Percentiles rank a stretch among this genome's conserved stretches.
phyloP scores from a whole-genome alignment of 1,140 invertebrate genomes.

The Anastatus disparis region DNA sequence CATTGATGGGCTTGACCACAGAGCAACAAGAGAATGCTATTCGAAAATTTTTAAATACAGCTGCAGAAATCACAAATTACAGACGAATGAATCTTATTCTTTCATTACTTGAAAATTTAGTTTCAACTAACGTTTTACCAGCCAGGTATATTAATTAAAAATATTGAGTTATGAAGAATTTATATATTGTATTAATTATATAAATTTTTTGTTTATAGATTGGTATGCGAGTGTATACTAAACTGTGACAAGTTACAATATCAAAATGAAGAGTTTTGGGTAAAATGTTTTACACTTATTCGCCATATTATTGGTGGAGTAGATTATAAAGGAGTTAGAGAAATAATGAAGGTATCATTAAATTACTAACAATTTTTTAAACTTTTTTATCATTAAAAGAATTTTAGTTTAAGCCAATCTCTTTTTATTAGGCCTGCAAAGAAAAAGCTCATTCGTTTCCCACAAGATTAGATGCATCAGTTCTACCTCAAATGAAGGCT shows the following conservation, averaged over 20 bases:
- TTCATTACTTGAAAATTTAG: slow-evolving; percentile 77
- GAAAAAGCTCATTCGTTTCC: slow-evolving; percentile 88
- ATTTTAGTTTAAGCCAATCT: slow-evolving; percentile 47
- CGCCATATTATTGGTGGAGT: slow-evolving; percentile 88
- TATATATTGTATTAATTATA: neutral
- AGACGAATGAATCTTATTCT: slow-evolving; percentile 79
- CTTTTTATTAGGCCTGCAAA: slow-evolving; percentile 75
- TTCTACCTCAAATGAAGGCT: slow-evolving; percentile 83
- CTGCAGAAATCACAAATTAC: slow-evolving; percentile 78
- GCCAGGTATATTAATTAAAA: slow-evolving; percentile 66
- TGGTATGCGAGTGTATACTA: slow-evolving; percentile 86
- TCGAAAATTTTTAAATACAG: slow-evolving; percentile 75
- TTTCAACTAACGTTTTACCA: slow-evolving; percentile 74
- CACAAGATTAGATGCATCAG: slow-evolving; percentile 77
- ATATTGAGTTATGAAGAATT: neutral
- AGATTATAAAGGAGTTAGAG: slow-evolving; percentile 93
- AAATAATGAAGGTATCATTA: slow-evolving; percentile 84
- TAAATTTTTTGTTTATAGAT: slow-evolving; percentile 66
- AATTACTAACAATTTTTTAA: slow-evolving; percentile 30
- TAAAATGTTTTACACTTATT: slow-evolving; percentile 87
- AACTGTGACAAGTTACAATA: slow-evolving; percentile 82
- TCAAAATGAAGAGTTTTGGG: slow-evolving; percentile 86
- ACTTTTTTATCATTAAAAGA: slow-evolving; percentile 59
- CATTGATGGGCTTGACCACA: slow-evolving; percentile 67
- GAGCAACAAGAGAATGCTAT: slow-evolving; percentile 80